Evolutionary conservation across 1,140 invertebrate species (phyloP), one percentile per base, ranked within the genome.

Genomic region (Drosophila bocki): DNA sequence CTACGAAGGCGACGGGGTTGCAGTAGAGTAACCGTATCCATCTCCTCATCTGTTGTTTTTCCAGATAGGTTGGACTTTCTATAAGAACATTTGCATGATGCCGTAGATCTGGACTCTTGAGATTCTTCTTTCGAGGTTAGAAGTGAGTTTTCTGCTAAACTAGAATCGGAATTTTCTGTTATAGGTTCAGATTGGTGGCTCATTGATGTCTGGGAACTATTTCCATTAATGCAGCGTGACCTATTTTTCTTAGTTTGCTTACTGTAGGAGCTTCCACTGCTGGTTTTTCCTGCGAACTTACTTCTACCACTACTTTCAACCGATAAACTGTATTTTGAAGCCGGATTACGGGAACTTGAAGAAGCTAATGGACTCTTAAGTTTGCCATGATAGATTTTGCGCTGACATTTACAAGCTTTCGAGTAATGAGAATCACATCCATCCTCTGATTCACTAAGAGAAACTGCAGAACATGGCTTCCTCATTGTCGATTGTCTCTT

Each of bases 11-110:
- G 42, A 8, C 74, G 61, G 3, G 59, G 57, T 32, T 68, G 35
- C 61, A 82, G 41, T 2, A 82, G 13, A 11, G 80, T 70, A 1
- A 58, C 32, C 0, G 56, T 47, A 8, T 76, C 35, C n/a, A 39
- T 12, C 47, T 45, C 47, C 22, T 19, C 22, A n/a, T 42, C 48
- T n/a, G 39, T 41, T 11, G 11, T 29, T n/a, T 11, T 19, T 1
- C 11, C 11, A 8, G 26, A 37, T 35, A 26, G 22, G 0, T 8
- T 41, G 12, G 22, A 8, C 22, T 44, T 19, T 12, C 32, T 37
- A 19, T 15, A 17, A 19, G 29, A 12, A 32, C 44, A 42, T 2
- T 15, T 15, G 29, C 53, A 26, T 8, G 32, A 7, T 3, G 12
- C 42, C 15, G 3, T 22, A 29, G 4, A 15, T 7, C 13, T 22